phyloP scores from a whole-genome alignment of 2,113 vertebrate genomes.

The Pheucticus melanocephalus region DNA sequence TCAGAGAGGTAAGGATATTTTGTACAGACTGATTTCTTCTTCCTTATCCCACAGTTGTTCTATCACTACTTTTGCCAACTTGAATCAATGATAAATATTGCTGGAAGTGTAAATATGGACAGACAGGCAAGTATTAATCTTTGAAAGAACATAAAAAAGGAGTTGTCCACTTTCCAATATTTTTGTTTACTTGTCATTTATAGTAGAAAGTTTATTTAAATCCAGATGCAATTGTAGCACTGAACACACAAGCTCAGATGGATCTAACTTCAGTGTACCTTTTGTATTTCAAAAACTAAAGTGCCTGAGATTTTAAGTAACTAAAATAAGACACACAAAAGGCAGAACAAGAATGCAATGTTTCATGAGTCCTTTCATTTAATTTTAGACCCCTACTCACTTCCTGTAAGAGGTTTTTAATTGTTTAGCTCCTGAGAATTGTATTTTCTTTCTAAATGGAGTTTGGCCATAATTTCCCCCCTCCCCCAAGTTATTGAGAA shows the following conservation, averaged over 20 bases:
- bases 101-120: not conserved
- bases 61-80: not conserved
- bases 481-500: not conserved
- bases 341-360: not conserved
- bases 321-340: not conserved
- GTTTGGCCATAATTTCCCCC: not conserved
- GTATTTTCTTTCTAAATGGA: not conserved
- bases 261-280: not conserved
- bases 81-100: not conserved
- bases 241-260: not conserved
- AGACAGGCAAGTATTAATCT: not conserved
- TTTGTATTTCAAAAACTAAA: not conserved
- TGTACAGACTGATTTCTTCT: not conserved
- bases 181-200: not conserved
- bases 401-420: not conserved
- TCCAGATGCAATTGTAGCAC: not conserved
- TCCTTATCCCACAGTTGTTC: not conserved
- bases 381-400: not conserved
- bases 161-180: not conserved
- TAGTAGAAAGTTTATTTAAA: not conserved
- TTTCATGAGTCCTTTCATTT: not conserved
- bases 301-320: not conserved
- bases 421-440: not conserved
- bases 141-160: not conserved
- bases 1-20: not conserved